Evolutionary conservation across 1,140 invertebrate species (phyloP), one percentile per base, ranked within the genome.

Genomic region (Helicoverpa zea): DNA sequence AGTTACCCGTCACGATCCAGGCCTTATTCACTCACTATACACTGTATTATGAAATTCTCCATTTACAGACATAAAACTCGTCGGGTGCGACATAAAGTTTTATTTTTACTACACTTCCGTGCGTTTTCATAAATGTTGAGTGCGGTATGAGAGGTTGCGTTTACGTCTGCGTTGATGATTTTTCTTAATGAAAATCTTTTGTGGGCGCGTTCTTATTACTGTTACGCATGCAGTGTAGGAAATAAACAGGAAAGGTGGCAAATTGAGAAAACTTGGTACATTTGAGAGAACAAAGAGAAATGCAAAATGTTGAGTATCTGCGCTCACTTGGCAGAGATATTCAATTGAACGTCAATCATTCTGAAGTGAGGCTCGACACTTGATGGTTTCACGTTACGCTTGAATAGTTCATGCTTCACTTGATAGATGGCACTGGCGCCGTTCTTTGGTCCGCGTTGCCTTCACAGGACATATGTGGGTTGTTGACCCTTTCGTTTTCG

Each of bases 91-190:
- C 64, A 81, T 81, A 72, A 81, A 81, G 49, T 63, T 77, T 77
- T 78, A 70, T 81, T 77, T 81, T 77, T 78, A 81, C 47, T 77
- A 72, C 74, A 77, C 52, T 81, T 77, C 74, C 80, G 64, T 66
- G 61, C 29, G 74, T 81, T 77, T 81, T 61, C 64, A 64, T 77
- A 72, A 81, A 77, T 73, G 74, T 73, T 58, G 70, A 73, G 70
- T 58, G 52, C 70, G 51, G 29, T 23, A 14, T 18, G 51, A 43
- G 63, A 66, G 43, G 63, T 12, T 29, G 70, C 30, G 29, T 58
- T 70, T 70, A 73, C 63, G 63, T 18, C 11, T 23, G 64, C 63
- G 63, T 56, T 79, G 76, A 79, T 56, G 76, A 78, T 56, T 56
- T 56, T 66, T 66, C 61, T 64, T 79, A 79, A 79, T 79, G 74